These are phyloP conservation scores for Trichogramma dendrolimi DNA, from an alignment of 2,888 invertebrate genomes.

Conservation along the genomic window DNA sequence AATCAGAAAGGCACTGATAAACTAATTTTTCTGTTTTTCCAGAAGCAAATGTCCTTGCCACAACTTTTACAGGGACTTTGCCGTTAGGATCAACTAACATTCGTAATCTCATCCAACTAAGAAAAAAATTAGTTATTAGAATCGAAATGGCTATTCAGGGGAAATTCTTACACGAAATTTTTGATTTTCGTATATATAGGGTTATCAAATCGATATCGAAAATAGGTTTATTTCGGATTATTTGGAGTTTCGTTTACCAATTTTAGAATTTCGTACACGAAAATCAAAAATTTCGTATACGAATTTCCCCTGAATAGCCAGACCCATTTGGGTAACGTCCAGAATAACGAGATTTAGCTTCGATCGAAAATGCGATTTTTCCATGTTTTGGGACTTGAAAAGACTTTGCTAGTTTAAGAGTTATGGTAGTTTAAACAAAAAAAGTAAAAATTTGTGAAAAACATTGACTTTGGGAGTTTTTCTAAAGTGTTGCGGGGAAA, in stretches of 20 bases:
- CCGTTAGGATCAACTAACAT: constrained; percentile 90
- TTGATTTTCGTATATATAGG: background rate
- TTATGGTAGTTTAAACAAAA: too few species aligned
- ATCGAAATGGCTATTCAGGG: background rate
- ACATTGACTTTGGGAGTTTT: too few species aligned
- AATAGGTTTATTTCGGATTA: background rate
- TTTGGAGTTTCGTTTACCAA: too few species aligned
- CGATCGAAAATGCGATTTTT: too few species aligned
- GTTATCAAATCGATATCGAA: background rate
- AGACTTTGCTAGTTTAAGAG: too few species aligned
- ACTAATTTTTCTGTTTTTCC: constrained; percentile 98
- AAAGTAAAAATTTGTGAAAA: too few species aligned
- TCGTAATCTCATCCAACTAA: constrained; percentile 97
- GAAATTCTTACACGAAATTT: background rate
- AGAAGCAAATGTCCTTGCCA: constrained; percentile 97
- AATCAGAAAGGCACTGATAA: constrained; percentile 91
- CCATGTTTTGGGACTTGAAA: too few species aligned
- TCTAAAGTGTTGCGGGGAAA: too few species aligned
- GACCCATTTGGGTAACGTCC: background rate
- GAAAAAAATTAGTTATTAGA: constrained; percentile 39
- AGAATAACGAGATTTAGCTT: background rate
- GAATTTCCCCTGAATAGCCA: too few species aligned
- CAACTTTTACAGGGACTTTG: constrained; percentile 94
- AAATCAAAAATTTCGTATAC: too few species aligned
- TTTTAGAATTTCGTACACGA: too few species aligned